Evolutionary conservation across 2,888 invertebrate genomes (phyloP).

Genomic region (Protophormia terraenovae): DNA sequence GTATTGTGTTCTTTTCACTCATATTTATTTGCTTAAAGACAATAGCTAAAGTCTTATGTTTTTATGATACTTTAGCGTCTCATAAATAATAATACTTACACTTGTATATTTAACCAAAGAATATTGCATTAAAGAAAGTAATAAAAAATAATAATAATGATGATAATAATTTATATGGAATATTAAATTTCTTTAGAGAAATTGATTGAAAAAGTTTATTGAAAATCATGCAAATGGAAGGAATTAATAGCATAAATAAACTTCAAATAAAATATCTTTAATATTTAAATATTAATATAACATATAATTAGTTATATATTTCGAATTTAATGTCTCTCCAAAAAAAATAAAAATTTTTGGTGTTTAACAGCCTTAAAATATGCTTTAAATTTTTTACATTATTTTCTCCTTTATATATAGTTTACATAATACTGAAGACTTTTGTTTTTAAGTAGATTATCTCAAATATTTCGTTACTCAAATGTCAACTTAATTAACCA

Average conservation of each 20-base stretch:
- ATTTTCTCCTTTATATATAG: too few species aligned
- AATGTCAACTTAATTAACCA: background rate
- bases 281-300: too few species aligned
- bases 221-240: too few species aligned
- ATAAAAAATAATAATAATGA: background rate
- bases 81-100: background rate
- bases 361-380: background rate
- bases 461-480: too few species aligned
- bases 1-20: background rate
- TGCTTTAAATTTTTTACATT: background rate
- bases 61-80: background rate
- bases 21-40: background rate
- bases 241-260: too few species aligned
- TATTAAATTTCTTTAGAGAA: background rate
- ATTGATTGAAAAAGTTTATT: background rate
- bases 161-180: background rate
- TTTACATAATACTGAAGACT: too few species aligned
- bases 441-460: too few species aligned
- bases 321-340: background rate
- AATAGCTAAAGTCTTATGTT: background rate
- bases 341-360: background rate
- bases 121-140: background rate
- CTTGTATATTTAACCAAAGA: background rate
- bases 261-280: too few species aligned
- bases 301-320: too few species aligned